Evolutionary conservation across 2,113 vertebrate genomes (phyloP).

Genomic region (Panurus biarmicus): DNA sequence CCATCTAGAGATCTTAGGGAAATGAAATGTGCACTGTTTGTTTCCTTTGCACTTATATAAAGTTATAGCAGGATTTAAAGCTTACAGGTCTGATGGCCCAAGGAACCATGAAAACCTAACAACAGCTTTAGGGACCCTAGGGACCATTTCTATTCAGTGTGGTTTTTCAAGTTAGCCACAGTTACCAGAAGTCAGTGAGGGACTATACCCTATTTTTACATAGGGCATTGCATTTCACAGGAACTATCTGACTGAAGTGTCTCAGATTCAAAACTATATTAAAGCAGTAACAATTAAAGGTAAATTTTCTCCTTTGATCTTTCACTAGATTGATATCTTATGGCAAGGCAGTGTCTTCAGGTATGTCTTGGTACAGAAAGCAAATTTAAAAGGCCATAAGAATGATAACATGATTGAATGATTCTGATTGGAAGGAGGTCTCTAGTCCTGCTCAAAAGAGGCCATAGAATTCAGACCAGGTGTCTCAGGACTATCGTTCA

Average conservation of each 20-base stretch:
- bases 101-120: neutral
- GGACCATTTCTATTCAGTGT: neutral
- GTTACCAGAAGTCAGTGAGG: neutral
- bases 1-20: neutral
- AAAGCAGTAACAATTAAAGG: neutral
- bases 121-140: neutral
- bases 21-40: neutral
- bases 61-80: neutral
- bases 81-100: neutral
- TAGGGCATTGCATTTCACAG: neutral
- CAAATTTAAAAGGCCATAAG: neutral
- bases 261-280: neutral
- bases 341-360: neutral
- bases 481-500: neutral
- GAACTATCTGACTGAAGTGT: neutral
- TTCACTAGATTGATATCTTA: neutral
- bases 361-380: neutral
- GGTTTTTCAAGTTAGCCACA: neutral
- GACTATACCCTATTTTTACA: neutral
- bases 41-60: neutral
- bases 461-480: neutral
- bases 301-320: neutral
- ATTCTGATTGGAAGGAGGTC: neutral
- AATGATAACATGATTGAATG: neutral
- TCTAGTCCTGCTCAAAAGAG: neutral